Conservation (phyloP, 2,113 vertebrate genomes). For the Psophia crepitans region DNA sequence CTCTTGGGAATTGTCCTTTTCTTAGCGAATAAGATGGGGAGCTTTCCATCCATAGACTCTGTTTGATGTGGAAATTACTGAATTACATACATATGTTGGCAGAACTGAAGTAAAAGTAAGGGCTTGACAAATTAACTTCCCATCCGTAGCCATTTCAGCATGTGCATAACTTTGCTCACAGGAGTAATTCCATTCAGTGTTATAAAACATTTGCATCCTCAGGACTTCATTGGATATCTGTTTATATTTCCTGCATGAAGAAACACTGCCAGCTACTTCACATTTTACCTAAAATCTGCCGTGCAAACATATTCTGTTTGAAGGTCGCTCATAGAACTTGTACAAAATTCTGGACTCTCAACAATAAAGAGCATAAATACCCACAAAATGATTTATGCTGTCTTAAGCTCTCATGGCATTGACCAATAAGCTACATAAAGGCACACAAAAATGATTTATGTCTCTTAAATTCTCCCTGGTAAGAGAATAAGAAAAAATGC, state of each 20-base stretch:
- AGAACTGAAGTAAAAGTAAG: not conserved
- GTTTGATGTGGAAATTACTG: not conserved
- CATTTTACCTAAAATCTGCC: not conserved
- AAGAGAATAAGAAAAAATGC: not conserved
- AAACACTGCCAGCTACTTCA: not conserved
- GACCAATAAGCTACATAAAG: not conserved
- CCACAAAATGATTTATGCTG: not conserved
- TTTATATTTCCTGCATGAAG: not conserved
- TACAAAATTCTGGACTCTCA: not conserved
- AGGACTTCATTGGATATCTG: not conserved
- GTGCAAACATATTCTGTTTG: not conserved
- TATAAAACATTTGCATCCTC: not conserved
- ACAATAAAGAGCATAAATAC: not conserved
- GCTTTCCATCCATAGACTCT: not conserved
- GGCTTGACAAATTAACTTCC: not conserved
- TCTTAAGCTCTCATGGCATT: not conserved
- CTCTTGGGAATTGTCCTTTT: not conserved
- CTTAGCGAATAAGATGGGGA: not conserved
- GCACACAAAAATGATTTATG: not conserved
- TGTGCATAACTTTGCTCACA: not conserved
- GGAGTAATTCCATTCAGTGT: not conserved
- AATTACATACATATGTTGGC: not conserved
- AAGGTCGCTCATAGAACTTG: not conserved
- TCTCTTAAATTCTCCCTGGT: not conserved
- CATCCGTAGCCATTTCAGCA: not conserved